Conservation (phyloP, 2,797 vertebrate species). For the Borostomias antarcticus region DNA sequence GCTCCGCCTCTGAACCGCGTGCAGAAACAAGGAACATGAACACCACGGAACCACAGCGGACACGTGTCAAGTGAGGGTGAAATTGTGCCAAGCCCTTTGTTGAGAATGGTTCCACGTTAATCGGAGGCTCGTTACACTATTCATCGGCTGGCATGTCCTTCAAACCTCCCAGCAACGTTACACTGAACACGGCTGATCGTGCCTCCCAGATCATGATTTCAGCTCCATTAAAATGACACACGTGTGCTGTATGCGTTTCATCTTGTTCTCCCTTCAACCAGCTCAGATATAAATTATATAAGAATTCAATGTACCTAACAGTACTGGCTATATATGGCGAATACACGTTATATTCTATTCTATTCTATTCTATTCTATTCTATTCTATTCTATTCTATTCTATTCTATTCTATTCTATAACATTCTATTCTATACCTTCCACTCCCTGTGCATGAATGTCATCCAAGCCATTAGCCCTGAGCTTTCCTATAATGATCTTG, state of each 20-base stretch:
- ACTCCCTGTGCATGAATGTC: neutral
- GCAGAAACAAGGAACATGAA: slow-evolving; percentile 55
- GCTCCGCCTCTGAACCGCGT: slow-evolving; percentile 58
- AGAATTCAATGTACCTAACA: too few species aligned
- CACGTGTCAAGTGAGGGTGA: slow-evolving; percentile 27
- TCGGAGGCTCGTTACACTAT: slow-evolving; percentile 42
- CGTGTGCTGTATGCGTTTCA: slow-evolving; percentile 8
- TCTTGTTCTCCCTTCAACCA: slow-evolving; percentile 2
- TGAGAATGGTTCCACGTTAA: slow-evolving; percentile 38
- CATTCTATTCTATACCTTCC: neutral
- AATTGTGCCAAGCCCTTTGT: slow-evolving; percentile 33
- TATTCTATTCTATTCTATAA: too few species aligned
- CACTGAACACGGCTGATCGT: slow-evolving; percentile 31
- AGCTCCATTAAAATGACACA: slow-evolving; percentile 29
- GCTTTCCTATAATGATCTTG: neutral
- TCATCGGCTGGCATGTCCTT: slow-evolving; percentile 26
- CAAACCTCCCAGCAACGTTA: slow-evolving; percentile 11
- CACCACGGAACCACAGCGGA: slow-evolving; percentile 39
- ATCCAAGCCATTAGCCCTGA: neutral
- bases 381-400: too few species aligned
- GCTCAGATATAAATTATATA: too few species aligned
- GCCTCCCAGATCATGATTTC: slow-evolving; percentile 29
- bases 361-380: too few species aligned
- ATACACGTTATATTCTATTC: too few species aligned
- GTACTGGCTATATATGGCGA: too few species aligned